phyloP scores from a whole-genome alignment of 92 coral and sea anemone genomes.

The Muricea muricata region DNA sequence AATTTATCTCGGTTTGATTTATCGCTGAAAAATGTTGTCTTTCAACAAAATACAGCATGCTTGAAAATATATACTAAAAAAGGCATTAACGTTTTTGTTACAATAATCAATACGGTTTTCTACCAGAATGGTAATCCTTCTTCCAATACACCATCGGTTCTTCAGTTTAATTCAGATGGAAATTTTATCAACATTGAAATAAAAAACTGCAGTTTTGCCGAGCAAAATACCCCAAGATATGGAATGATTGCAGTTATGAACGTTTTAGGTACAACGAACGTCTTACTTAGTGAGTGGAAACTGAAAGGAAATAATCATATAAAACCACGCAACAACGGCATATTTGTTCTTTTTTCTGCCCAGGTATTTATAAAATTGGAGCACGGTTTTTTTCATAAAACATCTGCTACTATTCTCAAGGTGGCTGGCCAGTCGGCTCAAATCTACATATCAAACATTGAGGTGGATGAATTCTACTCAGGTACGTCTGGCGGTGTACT shows the following conservation, averaged over 20 bases:
- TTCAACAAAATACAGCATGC: constrained; percentile 34
- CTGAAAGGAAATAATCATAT: constrained; percentile 13
- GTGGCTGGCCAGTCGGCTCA: background rate
- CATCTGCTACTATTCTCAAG: background rate
- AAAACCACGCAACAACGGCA: background rate
- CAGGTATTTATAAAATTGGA: background rate
- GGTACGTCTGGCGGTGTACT: background rate
- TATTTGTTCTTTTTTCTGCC: background rate
- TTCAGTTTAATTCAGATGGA: background rate
- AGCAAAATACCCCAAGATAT: background rate
- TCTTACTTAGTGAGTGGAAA: background rate
- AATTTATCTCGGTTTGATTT: constrained; percentile 1
- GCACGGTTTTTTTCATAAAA: background rate
- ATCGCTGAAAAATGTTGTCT: constrained; percentile 22
- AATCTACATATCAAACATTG: background rate
- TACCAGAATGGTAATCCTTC: constrained; percentile 16
- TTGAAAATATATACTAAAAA: background rate
- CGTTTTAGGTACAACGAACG: constrained; percentile 6
- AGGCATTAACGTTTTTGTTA: background rate
- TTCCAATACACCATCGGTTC: background rate
- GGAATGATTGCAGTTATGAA: constrained; percentile 25
- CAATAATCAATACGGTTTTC: constrained; percentile 37
- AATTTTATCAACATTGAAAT: constrained; percentile 5
- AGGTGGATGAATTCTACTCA: background rate
- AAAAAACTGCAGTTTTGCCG: constrained; percentile 24